These are phyloP conservation scores for Dioctria rufipes DNA, from an alignment of 2,888 invertebrate genomes.

Conservation along the genomic window DNA sequence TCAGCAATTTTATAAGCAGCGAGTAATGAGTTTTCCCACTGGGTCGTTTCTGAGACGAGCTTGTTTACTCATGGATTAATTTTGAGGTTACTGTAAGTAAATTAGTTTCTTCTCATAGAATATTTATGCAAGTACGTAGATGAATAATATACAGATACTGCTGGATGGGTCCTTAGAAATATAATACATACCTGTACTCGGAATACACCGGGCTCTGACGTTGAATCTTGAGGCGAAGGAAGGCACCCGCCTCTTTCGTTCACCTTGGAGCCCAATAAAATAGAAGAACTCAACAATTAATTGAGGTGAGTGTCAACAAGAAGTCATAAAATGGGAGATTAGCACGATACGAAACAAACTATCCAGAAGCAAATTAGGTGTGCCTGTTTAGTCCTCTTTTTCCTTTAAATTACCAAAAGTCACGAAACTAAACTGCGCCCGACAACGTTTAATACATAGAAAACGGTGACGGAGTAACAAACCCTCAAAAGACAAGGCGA, in stretches of 20 bases:
- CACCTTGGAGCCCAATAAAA: slow-evolving; percentile 31
- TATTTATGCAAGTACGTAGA: slow-evolving; percentile 23
- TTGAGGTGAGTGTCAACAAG: slow-evolving; percentile 53
- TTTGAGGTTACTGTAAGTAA: slow-evolving; percentile 35
- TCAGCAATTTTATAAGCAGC: slow-evolving; percentile 48
- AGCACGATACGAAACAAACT: slow-evolving; percentile 44
- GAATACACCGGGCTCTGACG: neutral
- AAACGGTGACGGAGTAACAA: slow-evolving; percentile 21
- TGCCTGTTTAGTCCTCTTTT: slow-evolving; percentile 32
- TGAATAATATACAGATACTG: slow-evolving; percentile 27
- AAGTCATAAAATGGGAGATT: slow-evolving; percentile 51
- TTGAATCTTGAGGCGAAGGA: slow-evolving; percentile 9
- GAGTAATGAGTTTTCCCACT: slow-evolving; percentile 38
- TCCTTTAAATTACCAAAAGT: slow-evolving; percentile 39
- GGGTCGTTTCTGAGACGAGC: slow-evolving; percentile 2
- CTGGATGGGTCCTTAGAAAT: slow-evolving; percentile 9
- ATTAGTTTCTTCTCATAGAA: slow-evolving; percentile 43
- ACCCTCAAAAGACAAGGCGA: slow-evolving; percentile 23
- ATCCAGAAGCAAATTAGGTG: slow-evolving; percentile 31
- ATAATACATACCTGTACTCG: slow-evolving; percentile 5
- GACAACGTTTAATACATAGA: neutral
- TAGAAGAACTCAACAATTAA: slow-evolving; percentile 50
- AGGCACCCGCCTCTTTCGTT: neutral
- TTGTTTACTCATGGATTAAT: slow-evolving; percentile 38
- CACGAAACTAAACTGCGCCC: slow-evolving; percentile 28